A percentile compares a stretch with the other conserved stretches of the same genome.
These are phyloP conservation scores for Phortica magna DNA, from an alignment of 2,888 invertebrate species.

Conservation along the genomic window DNA sequence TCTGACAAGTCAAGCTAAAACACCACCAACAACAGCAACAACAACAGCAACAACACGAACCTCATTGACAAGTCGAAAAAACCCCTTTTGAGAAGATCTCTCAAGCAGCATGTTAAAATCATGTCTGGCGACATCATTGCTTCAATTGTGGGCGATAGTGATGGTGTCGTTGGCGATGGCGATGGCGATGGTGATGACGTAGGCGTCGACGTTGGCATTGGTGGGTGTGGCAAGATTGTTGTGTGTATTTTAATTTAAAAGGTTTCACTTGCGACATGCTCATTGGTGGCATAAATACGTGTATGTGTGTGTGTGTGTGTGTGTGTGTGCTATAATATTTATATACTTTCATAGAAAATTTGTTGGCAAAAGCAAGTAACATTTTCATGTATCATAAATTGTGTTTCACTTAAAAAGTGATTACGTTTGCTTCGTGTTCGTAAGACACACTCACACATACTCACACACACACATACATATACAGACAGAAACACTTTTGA, in stretches of 20 bases:
- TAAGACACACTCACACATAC: conserved; percentile 15
- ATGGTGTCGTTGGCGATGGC: neutral
- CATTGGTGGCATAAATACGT: conserved; percentile 42
- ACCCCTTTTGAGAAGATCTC: conserved; percentile 17
- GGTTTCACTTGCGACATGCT: conserved; percentile 49
- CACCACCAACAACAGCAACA: neutral
- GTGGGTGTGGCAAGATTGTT: neutral
- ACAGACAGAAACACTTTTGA: conserved; percentile 17
- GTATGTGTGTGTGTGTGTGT: neutral
- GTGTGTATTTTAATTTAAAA: conserved; percentile 8
- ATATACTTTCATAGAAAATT: neutral
- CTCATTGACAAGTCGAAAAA: neutral
- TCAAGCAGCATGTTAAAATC: neutral
- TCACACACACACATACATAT: conserved; percentile 27
- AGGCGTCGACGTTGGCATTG: neutral
- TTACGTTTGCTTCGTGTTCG: conserved; percentile 61
- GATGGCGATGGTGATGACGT: neutral
- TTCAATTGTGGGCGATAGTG: neutral
- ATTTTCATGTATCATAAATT: conserved; percentile 72
- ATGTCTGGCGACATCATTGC: neutral
- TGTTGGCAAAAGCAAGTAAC: conserved; percentile 46
- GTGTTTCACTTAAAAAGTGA: conserved; percentile 72
- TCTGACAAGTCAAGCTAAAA: conserved; percentile 56
- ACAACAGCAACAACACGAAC: neutral
- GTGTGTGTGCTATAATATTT: neutral